Evolutionary conservation across 1,140 invertebrate genomes (phyloP), one percentile per base, ranked within the genome.

Genomic region (Platorchestia sp.): DNA sequence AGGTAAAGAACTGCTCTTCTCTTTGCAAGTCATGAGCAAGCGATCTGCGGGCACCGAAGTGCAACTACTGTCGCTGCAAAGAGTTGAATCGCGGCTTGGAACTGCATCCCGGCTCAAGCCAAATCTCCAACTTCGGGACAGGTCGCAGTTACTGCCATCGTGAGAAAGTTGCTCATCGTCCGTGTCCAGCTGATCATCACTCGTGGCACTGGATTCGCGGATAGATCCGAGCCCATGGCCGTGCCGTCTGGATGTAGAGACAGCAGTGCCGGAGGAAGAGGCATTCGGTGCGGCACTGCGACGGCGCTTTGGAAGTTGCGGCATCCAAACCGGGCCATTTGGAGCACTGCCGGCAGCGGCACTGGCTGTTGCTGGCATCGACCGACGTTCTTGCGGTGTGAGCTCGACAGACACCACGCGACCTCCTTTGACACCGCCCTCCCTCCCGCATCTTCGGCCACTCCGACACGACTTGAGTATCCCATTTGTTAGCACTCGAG

Each of bases 1-100:
- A 59, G 96, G 96, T n/a, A 96, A 95, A 42, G 96, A 96, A 95
- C 96, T 96, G 10, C 95, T 96, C 90, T 96, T 96, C 53, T 96
- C 95, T 87, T 95, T 95, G 45, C 86, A 36, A 16, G 91, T 93
- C 44, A 93, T 40, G 43, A 47, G 7, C 40, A 90, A 53, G 14
- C 86, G 89, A 40, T 95, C 95, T 14, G 42, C 45, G 7, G 42
- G 59, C 44, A 45, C 86, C 40, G 91, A 93, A 0, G 91, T 44
- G 45, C 45, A 93, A 89, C 95, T 95, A n/a, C 95, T 59, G 42
- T 91, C 91, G 75, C 95, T 95, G 95, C 95, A 95, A 14, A 95
- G 51, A 42, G 95, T 95, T 0, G 95, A 95, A 86, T 96, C 95
- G 44, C 90, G 95, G 41, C 95, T 95, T 14, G 75, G 43, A 6